A percentile compares a stretch with the other conserved stretches of the same genome.
phyloP scores from a whole-genome alignment of 2,113 vertebrate genomes.

The Octodon degus region DNA sequence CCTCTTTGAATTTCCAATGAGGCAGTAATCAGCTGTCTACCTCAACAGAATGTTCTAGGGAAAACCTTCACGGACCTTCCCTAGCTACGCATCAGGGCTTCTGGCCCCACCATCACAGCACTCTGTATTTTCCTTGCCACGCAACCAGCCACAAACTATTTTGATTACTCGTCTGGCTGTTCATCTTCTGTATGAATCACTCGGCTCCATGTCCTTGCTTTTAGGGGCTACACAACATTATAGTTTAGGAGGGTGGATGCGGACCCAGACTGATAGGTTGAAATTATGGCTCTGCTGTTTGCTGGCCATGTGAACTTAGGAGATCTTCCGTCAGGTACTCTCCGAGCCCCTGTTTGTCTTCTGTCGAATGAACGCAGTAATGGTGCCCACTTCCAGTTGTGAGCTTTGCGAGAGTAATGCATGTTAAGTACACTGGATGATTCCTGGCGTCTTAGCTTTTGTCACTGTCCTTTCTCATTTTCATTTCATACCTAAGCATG shows the following conservation, averaged over 20 bases:
- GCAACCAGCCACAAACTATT: neutral
- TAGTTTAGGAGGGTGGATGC: neutral
- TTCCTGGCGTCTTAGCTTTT: neutral
- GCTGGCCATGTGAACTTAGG: neutral
- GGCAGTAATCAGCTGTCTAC: fast-evolving
- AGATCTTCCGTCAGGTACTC: neutral
- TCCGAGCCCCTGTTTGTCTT: neutral
- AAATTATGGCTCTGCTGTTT: neutral
- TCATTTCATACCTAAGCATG: neutral
- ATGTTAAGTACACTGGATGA: neutral
- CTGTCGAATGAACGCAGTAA: neutral
- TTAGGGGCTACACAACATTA: neutral
- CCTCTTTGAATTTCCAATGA: neutral
- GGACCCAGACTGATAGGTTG: neutral
- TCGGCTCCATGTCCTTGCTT: neutral
- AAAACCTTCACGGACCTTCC: neutral
- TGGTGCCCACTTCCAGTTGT: neutral
- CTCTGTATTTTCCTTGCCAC: neutral
- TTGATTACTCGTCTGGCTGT: neutral
- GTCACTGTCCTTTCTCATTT: neutral
- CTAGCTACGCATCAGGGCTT: neutral
- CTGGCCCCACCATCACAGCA: neutral
- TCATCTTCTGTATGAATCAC: neutral
- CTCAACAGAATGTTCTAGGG: neutral
- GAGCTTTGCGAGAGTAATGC: neutral